A percentile compares a stretch with the other conserved stretches of the same genome.
Conservation (phyloP, 2,113 vertebrate species). For the Austrofundulus limnaeus region DNA sequence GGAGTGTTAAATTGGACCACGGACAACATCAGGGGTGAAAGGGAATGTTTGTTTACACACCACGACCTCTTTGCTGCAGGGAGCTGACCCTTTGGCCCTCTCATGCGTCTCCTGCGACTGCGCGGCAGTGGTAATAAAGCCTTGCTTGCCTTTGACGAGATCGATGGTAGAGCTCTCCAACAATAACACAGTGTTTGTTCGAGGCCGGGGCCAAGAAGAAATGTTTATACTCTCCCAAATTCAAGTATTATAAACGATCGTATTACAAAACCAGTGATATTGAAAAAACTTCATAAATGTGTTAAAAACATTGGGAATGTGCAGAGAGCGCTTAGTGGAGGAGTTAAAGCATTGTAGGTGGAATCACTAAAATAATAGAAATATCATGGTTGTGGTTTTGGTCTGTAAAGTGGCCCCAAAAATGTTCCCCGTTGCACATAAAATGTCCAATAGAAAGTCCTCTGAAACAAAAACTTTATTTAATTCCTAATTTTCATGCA, state of each 20-base stretch:
- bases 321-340: conserved; percentile 43
- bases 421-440: conserved; percentile 28
- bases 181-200: conserved; percentile 78
- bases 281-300: conserved; percentile 62
- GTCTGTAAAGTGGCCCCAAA: conserved; percentile 11
- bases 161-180: conserved; percentile 63
- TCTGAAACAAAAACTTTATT: conserved; percentile 30
- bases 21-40: conserved; percentile 25
- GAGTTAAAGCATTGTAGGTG: conserved; percentile 46
- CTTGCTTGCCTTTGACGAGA: conserved; percentile 35
- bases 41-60: conserved; percentile 47
- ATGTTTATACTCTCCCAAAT: conserved; percentile 80
- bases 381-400: conserved; percentile 41
- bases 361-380: conserved; percentile 44
- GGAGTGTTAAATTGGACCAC: conserved; percentile 18
- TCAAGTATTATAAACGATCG: conserved; percentile 78
- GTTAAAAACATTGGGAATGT: conserved; percentile 62
- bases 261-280: conserved; percentile 68
- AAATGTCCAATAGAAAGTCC: conserved; percentile 44
- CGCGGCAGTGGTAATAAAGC: conserved; percentile 52
- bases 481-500: conserved; percentile 34
- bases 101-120: conserved; percentile 43
- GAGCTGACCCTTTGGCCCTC: conserved; percentile 40
- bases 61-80: conserved; percentile 29
- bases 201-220: conserved; percentile 73